Conservation (phyloP, 1,140 invertebrate genomes). For the Luehdorfia chinensis region DNA sequence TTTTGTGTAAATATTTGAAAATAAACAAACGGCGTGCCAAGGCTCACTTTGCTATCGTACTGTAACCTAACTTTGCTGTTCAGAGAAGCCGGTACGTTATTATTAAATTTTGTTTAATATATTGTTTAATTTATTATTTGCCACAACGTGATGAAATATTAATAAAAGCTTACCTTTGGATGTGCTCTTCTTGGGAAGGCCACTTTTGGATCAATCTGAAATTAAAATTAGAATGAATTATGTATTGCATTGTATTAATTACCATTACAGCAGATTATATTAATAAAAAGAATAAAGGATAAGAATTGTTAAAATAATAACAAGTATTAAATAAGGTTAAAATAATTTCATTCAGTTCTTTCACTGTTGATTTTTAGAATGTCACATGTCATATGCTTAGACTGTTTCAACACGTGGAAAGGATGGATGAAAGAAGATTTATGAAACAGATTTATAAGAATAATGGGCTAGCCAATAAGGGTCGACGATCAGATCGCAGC, state of each 20-base stretch:
- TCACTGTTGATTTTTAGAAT: no score
- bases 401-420: no score
- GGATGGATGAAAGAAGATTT: no score
- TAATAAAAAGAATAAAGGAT: no score
- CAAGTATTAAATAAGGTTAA: no score
- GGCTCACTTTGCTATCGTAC: constrained; percentile 46
- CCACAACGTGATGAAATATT: constrained; percentile 35
- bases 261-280: no score
- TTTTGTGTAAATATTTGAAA: constrained; percentile 74
- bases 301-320: no score
- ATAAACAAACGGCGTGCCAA: constrained; percentile 59
- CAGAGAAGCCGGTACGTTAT: constrained; percentile 40
- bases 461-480: no score
- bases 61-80: constrained; percentile 50
- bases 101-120: constrained; percentile 57
- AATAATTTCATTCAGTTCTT: no score
- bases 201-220: constrained; percentile 99
- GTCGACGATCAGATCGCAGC: no score
- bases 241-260: not conserved
- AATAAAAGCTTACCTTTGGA: constrained; percentile 91
- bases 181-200: constrained; percentile 99
- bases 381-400: no score
- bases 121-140: constrained; percentile 47
- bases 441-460: no score
- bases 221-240: constrained; percentile 44